A percentile compares a stretch with the other conserved stretches of the same genome.
Evolutionary conservation across 1,140 invertebrate genomes (phyloP).

Genomic region (Bemisia tabaci): DNA sequence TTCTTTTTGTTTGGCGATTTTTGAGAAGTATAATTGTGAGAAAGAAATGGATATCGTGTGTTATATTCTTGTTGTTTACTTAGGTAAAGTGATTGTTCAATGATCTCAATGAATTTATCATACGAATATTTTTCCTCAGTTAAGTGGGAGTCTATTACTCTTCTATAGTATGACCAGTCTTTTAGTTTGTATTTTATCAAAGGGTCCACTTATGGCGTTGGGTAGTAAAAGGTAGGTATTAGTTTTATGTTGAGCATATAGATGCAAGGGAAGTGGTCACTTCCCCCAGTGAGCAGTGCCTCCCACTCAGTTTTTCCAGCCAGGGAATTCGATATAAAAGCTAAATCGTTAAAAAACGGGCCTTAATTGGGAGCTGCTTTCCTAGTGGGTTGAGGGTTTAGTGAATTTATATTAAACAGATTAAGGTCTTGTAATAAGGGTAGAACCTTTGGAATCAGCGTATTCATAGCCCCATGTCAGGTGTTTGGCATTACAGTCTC

Average conservation of each 20-base stretch:
- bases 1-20: background rate
- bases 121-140: background rate
- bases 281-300: background rate
- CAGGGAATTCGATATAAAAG: background rate
- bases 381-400: background rate
- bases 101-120: background rate
- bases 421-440: background rate
- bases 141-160: background rate
- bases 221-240: background rate
- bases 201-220: background rate
- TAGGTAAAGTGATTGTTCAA: background rate
- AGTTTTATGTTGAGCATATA: background rate
- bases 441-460: background rate
- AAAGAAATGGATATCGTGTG: background rate
- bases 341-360: background rate
- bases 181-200: background rate
- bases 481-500: background rate
- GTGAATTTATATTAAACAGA: background rate
- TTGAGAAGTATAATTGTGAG: too few relatives aligned
- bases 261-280: background rate
- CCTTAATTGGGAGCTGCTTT: background rate
- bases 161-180: background rate
- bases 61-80: background rate
- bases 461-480: background rate
- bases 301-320: background rate